Percentiles rank a stretch among this genome's conserved stretches.
Evolutionary conservation across 2,888 invertebrate genomes (phyloP).

Genomic region (Toxonevra muliebris): DNA sequence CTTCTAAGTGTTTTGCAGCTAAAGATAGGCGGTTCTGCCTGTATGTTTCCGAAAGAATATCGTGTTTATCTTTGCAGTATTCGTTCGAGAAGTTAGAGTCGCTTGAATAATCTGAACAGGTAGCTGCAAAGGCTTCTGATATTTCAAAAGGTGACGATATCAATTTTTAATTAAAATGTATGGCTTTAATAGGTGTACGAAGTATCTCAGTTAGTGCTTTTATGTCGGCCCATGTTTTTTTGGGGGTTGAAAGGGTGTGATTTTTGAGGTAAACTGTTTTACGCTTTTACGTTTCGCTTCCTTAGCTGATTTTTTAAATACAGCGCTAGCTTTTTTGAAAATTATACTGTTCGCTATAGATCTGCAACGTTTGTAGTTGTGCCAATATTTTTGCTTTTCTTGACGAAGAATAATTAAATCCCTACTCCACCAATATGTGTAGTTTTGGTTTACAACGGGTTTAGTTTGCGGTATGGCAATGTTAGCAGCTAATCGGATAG

Average conservation of each 20-base stretch:
- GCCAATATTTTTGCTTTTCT: background rate
- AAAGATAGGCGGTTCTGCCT: background rate
- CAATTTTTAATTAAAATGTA: background rate
- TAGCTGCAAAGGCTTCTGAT: background rate
- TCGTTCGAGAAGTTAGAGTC: background rate
- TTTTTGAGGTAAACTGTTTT: background rate
- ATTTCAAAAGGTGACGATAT: background rate
- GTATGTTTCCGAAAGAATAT: background rate
- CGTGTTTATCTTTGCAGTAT: background rate
- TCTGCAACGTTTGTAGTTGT: background rate
- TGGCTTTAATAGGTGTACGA: background rate
- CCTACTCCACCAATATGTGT: background rate
- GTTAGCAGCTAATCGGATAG: background rate
- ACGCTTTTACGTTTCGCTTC: slow-evolving; percentile 4
- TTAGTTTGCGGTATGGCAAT: slow-evolving; percentile 10
- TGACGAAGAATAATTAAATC: background rate
- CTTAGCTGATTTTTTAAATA: background rate
- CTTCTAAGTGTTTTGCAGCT: background rate
- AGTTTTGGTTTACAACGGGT: background rate
- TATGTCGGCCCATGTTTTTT: background rate
- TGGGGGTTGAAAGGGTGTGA: background rate
- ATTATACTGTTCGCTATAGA: background rate
- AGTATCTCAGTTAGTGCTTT: background rate
- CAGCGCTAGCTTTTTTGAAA: background rate
- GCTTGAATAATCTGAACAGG: slow-evolving; percentile 1